Conservation (phyloP, 2,888 invertebrate genomes). For the Cryptophagus acutangulus region DNA sequence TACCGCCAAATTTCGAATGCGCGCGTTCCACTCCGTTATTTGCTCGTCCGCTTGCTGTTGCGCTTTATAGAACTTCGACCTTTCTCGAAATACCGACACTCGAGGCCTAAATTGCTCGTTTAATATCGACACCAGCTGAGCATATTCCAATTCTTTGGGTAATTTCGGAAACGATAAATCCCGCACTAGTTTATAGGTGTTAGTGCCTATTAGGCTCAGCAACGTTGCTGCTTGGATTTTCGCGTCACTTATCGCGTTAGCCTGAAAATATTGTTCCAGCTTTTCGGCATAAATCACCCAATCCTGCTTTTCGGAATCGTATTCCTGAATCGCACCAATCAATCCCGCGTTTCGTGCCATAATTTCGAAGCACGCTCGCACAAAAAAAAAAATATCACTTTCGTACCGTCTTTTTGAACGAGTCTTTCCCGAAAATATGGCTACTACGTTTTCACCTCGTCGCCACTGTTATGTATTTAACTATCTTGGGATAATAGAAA, state of each 20-base stretch:
- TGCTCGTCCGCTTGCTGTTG: conserved; percentile 13
- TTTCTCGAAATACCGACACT: conserved; percentile 11
- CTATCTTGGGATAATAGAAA: too few relatives aligned
- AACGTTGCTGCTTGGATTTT: not conserved
- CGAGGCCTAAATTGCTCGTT: not conserved
- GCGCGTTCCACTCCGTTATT: conserved; percentile 14
- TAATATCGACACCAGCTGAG: not conserved
- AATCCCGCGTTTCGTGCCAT: too few relatives aligned
- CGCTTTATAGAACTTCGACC: conserved; percentile 17
- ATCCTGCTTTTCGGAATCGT: not conserved
- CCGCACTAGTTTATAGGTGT: not conserved
- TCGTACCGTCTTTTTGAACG: too few relatives aligned
- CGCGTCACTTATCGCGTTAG: not conserved
- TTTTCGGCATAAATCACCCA: not conserved
- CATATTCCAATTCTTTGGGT: not conserved
- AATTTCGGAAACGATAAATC: not conserved
- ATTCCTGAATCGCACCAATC: too few relatives aligned
- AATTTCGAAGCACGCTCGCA: too few relatives aligned
- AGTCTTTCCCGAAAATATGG: too few relatives aligned
- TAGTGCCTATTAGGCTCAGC: not conserved
- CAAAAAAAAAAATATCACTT: too few relatives aligned
- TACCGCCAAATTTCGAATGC: conserved; percentile 15
- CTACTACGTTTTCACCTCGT: too few relatives aligned
- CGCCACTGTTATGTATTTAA: too few relatives aligned
- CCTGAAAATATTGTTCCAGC: conserved; percentile 2